Conservation (phyloP, 2,888 invertebrate species). For the Epinotia nisella region DNA sequence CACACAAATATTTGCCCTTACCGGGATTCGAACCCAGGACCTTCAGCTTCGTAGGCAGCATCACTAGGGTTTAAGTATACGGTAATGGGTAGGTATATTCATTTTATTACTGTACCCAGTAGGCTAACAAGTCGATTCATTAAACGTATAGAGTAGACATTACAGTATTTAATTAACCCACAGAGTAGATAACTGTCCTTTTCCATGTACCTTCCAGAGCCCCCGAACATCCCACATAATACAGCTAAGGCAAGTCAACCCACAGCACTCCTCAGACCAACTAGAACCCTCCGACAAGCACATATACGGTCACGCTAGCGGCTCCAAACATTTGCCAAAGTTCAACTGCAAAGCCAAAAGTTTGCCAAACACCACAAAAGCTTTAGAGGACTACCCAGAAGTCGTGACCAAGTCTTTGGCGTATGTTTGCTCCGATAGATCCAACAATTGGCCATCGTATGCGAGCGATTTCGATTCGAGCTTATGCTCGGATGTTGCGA, state of each 20-base stretch:
- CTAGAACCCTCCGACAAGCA: conserved; percentile 51
- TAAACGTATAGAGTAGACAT: no score
- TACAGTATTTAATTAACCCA: no score
- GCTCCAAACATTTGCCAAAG: conserved; percentile 49
- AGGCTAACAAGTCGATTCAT: no score
- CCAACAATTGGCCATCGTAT: conserved; percentile 1
- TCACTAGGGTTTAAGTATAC: no score
- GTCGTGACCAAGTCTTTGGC: conserved; percentile 23
- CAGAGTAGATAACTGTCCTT: no score
- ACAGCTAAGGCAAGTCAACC: conserved; percentile 62
- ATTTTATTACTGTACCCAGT: no score
- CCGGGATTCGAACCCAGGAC: no score
- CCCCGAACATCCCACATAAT: conserved; percentile 56
- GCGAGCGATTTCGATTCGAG: not conserved
- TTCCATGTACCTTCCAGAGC: conserved; percentile 51
- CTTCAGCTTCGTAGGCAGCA: no score
- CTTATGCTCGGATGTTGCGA: not conserved
- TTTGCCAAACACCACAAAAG: not conserved
- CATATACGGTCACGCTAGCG: conserved; percentile 32
- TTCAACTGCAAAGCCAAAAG: not conserved
- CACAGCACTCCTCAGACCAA: conserved; percentile 51
- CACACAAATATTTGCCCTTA: no score
- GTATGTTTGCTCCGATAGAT: conserved; percentile 2
- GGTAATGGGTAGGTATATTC: no score
- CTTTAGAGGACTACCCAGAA: not conserved